A percentile compares a stretch with the other conserved stretches of the same genome.
Evolutionary conservation across 2,888 invertebrate species (phyloP).

Genomic region (Ferdinandea cuprea): DNA sequence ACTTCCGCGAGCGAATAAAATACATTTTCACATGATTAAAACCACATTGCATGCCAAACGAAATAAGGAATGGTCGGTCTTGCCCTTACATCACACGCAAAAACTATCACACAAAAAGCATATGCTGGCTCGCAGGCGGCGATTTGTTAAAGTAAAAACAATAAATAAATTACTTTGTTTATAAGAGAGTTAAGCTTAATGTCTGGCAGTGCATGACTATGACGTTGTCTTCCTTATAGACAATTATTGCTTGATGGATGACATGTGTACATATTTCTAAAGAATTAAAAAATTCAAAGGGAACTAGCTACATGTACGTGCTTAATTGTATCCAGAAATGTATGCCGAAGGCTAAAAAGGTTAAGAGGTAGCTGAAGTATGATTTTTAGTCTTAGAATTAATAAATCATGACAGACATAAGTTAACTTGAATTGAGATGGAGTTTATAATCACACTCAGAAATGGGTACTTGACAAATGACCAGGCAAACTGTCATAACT

Average conservation of each 20-base stretch:
- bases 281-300: background rate
- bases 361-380: background rate
- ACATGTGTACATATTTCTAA: background rate
- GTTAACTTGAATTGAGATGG: background rate
- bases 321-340: slow-evolving; percentile 11
- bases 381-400: background rate
- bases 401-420: background rate
- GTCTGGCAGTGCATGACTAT: slow-evolving; percentile 19
- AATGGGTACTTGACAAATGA: too few species aligned
- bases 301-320: slow-evolving; percentile 9
- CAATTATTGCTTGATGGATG: slow-evolving; percentile 10
- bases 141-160: slow-evolving; percentile 15
- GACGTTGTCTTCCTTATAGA: slow-evolving; percentile 33
- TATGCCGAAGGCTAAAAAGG: background rate
- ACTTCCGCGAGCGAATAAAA: slow-evolving; percentile 55
- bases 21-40: slow-evolving; percentile 44
- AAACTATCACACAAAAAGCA: slow-evolving; percentile 26
- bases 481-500: background rate
- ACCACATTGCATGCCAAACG: slow-evolving; percentile 47
- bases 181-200: slow-evolving; percentile 17
- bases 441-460: too few species aligned
- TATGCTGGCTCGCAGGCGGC: slow-evolving; percentile 4
- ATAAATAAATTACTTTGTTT: slow-evolving; percentile 44
- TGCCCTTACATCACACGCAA: slow-evolving; percentile 29
- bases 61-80: slow-evolving; percentile 15